Evolutionary conservation across 2,113 vertebrate genomes (phyloP).

Genomic region (Heteronetta atricapilla): DNA sequence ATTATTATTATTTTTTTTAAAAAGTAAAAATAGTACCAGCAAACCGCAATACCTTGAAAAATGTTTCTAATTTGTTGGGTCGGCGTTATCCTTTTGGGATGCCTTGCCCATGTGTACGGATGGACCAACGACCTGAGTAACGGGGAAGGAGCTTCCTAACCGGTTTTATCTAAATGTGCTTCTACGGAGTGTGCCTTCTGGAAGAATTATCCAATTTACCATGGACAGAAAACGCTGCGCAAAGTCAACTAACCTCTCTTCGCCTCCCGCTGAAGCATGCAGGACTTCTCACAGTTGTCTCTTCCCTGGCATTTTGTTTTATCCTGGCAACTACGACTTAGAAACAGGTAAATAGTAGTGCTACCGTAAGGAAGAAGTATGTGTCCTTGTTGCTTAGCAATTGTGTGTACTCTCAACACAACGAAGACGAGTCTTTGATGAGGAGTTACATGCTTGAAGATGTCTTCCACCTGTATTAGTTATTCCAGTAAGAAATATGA

Average conservation of each 20-base stretch:
- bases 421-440: background rate
- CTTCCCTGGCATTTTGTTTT: background rate
- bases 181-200: background rate
- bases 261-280: background rate
- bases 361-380: background rate
- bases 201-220: slow-evolving; percentile 1
- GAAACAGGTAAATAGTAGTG: slow-evolving; percentile 19
- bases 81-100: background rate
- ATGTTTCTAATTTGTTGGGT: background rate
- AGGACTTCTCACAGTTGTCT: background rate
- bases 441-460: background rate
- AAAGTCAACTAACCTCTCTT: background rate
- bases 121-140: background rate
- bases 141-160: background rate
- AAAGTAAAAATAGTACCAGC: background rate
- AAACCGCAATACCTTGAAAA: slow-evolving; percentile 4
- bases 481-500: background rate
- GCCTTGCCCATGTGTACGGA: background rate
- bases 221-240: background rate
- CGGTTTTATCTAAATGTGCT: background rate
- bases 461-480: background rate
- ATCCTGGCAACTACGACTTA: background rate
- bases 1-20: no score
- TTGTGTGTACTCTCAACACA: background rate
- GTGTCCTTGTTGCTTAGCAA: slow-evolving; percentile 41